Conservation (phyloP, 2,797 vertebrate genomes). For the Pampus argenteus region DNA sequence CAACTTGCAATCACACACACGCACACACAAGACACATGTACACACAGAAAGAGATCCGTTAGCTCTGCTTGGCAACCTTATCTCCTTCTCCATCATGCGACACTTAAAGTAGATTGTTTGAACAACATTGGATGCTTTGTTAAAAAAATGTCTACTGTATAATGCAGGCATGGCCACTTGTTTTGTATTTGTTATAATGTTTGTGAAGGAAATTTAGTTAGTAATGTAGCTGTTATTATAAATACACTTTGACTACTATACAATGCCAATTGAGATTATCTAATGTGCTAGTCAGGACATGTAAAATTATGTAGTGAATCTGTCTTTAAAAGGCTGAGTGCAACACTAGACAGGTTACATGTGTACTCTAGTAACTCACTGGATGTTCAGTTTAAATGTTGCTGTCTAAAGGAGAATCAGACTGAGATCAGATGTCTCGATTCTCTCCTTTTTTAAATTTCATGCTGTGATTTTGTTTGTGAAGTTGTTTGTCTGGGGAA, state of each 20-base stretch:
- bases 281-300: neutral
- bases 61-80: conserved; percentile 43
- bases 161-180: neutral
- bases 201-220: neutral
- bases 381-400: conserved; percentile 35
- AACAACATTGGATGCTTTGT: conserved; percentile 30
- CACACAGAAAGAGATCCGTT: conserved; percentile 50
- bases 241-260: neutral
- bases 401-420: conserved; percentile 23
- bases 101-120: conserved; percentile 24
- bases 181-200: neutral
- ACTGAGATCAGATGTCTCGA: conserved; percentile 40
- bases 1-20: conserved; percentile 64
- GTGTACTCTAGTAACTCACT: neutral
- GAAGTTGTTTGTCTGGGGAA: conserved; percentile 54
- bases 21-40: conserved; percentile 26
- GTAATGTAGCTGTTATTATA: neutral
- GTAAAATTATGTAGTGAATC: neutral
- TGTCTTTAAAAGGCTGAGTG: neutral
- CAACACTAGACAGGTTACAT: neutral
- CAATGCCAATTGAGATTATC: neutral
- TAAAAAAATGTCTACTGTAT: conserved; percentile 9
- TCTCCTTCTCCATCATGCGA: conserved; percentile 26
- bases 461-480: conserved; percentile 60
- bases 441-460: conserved; percentile 45